phyloP scores from a whole-genome alignment of 1,140 invertebrate species.

The Samia ricini region DNA sequence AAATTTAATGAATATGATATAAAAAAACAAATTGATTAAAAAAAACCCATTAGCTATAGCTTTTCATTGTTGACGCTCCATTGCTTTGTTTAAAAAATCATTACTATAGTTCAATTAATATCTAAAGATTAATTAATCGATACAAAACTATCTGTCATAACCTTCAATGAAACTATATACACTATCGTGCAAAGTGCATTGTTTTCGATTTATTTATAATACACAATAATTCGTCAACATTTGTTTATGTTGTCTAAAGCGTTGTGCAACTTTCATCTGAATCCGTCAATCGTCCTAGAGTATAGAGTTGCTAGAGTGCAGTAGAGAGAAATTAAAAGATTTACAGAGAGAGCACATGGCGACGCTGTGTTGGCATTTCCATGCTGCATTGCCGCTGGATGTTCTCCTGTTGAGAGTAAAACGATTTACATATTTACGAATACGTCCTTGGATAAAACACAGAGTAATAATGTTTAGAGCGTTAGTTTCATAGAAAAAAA shows the following conservation, averaged over 20 bases:
- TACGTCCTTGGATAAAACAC: no score
- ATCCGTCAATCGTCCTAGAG: constrained; percentile 63
- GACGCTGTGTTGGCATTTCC: constrained; percentile 79
- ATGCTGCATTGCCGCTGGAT: constrained; percentile 91
- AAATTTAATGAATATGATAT: no score
- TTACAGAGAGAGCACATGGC: constrained; percentile 69
- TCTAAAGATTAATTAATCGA: no score
- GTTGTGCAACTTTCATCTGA: constrained; percentile 71
- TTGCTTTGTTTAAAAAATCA: no score
- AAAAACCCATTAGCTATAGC: no score
- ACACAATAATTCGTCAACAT: constrained; percentile 10
- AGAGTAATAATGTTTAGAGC: no score
- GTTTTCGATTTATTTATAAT: neutral
- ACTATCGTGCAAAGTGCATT: neutral
- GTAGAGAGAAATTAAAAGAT: constrained; percentile 71
- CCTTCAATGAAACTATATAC: neutral
- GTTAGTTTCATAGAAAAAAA: no score
- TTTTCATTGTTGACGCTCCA: no score
- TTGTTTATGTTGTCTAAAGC: constrained; percentile 17
- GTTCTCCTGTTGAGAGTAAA: constrained; percentile 83
- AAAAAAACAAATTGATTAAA: no score
- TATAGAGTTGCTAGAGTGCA: constrained; percentile 71
- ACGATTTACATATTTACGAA: neutral
- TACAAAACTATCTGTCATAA: neutral
- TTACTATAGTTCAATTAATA: no score